These are phyloP conservation scores for Delphinus delphis DNA, from an alignment of 2,113 vertebrate species.

Conservation along the genomic window DNA sequence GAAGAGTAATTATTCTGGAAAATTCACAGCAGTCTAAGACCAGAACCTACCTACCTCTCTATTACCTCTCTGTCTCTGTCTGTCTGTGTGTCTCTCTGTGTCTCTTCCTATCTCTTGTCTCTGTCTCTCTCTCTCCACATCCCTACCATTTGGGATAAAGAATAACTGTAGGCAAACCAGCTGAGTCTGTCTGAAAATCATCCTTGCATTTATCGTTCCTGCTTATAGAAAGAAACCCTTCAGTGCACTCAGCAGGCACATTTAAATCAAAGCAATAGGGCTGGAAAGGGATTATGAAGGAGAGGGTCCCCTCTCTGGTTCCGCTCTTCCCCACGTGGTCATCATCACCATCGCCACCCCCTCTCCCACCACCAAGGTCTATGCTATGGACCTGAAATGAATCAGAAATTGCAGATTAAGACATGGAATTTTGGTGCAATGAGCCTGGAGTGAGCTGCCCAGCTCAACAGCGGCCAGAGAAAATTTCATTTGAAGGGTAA, in stretches of 20 bases:
- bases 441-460: neutral
- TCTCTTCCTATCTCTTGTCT: neutral
- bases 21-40: neutral
- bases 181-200: neutral
- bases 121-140: neutral
- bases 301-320: neutral
- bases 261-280: neutral
- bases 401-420: neutral
- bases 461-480: neutral
- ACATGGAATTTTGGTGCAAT: neutral
- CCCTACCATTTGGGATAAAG: neutral
- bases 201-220: neutral
- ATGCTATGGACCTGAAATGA: neutral
- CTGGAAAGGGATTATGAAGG: neutral
- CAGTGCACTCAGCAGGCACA: neutral
- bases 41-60: neutral
- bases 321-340: neutral
- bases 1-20: conserved; percentile 11
- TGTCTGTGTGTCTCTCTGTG: neutral
- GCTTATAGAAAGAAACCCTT: neutral
- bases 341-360: neutral
- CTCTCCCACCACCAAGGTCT: neutral
- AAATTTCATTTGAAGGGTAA: neutral
- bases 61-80: neutral
- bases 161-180: neutral